Percentiles rank a stretch among this genome's conserved stretches.
Conservation (phyloP, 2,888 invertebrate genomes). For the Cheilosia grossa region DNA sequence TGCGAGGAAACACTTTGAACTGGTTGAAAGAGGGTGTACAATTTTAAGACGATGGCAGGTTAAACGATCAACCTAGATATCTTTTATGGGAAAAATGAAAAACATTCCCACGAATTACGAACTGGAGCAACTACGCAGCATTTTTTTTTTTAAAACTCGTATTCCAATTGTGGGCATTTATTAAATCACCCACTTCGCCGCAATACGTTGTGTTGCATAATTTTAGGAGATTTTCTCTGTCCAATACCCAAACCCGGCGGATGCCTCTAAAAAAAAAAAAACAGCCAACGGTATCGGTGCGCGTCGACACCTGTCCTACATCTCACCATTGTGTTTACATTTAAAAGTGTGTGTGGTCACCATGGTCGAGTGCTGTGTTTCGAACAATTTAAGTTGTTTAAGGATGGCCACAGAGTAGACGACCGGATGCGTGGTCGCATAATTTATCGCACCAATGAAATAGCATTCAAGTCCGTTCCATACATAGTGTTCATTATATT, state of each 20-base stretch:
- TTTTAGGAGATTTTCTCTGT: slow-evolving; percentile 28
- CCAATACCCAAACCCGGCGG: neutral
- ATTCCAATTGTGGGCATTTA: neutral
- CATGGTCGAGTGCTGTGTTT: slow-evolving; percentile 34
- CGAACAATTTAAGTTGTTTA: slow-evolving; percentile 39
- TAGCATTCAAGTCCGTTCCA: slow-evolving; percentile 68
- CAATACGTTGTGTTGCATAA: slow-evolving; percentile 33
- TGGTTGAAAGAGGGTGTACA: too few relatives aligned
- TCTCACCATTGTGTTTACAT: slow-evolving; percentile 3
- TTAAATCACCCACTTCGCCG: neutral
- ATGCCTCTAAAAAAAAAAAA: neutral
- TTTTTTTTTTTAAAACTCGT: neutral
- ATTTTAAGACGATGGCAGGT: too few relatives aligned
- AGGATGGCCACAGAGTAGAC: slow-evolving; percentile 47
- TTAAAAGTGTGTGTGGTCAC: slow-evolving; percentile 22
- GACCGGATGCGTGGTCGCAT: slow-evolving; percentile 68
- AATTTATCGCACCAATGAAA: slow-evolving; percentile 75
- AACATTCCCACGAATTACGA: too few relatives aligned
- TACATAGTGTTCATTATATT: slow-evolving; percentile 54
- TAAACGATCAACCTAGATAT: too few relatives aligned
- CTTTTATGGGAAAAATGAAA: too few relatives aligned
- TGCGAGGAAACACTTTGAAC: too few relatives aligned
- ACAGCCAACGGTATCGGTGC: neutral
- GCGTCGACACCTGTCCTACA: slow-evolving; percentile 11
- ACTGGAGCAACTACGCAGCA: too few relatives aligned